These are phyloP conservation scores for Holacanthus passer DNA, from an alignment of 2,113 vertebrate species.

Conservation along the genomic window DNA sequence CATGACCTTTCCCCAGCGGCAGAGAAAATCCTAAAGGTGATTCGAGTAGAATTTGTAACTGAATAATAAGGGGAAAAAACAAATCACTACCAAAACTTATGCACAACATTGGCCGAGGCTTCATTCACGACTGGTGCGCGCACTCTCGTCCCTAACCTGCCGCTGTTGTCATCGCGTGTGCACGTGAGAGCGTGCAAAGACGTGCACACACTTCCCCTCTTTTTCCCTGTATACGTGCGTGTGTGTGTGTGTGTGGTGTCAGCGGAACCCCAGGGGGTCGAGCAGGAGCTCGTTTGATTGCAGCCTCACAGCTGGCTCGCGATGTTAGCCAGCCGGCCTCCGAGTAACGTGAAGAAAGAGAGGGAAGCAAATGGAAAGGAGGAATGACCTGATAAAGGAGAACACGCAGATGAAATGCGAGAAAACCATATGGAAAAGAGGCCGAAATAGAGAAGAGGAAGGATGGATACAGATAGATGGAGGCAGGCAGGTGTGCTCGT, in stretches of 20 bases:
- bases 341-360: conserved; percentile 15
- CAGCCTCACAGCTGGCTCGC: conserved; percentile 65
- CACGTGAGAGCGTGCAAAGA: background rate
- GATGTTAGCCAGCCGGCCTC: conserved; percentile 45
- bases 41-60: conserved; percentile 13
- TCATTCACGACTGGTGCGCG: conserved; percentile 19
- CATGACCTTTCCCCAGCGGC: conserved; percentile 44
- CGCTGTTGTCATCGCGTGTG: conserved; percentile 17
- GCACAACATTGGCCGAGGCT: conserved; percentile 16
- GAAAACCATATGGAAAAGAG: conserved; percentile 12
- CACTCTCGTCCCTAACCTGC: conserved; percentile 24
- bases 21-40: conserved; percentile 40
- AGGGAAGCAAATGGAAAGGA: conserved; percentile 4
- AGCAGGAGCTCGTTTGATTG: conserved; percentile 71
- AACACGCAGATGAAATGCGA: background rate
- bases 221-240: background rate
- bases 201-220: background rate
- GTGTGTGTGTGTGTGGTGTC: conserved; percentile 50
- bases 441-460: background rate
- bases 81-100: conserved; percentile 31
- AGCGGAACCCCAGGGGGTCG: conserved; percentile 57
- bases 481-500: conserved; percentile 35
- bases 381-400: background rate
- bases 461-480: conserved; percentile 10
- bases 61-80: conserved; percentile 36